Conservation (phyloP, 2,888 invertebrate species). For the Odontothrips loti region DNA sequence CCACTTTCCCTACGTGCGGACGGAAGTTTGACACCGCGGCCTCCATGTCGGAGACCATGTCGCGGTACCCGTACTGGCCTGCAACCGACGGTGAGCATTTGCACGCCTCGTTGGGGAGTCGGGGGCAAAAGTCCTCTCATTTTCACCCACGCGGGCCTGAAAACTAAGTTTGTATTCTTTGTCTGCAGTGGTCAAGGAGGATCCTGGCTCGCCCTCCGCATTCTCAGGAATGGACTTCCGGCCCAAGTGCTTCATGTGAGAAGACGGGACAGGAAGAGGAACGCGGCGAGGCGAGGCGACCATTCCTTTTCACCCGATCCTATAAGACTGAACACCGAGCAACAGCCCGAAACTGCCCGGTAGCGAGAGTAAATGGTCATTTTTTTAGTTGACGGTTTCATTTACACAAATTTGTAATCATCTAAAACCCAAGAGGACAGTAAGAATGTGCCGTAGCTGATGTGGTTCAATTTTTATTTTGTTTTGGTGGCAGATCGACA, state of each 20-base stretch:
- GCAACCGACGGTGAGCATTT: slow-evolving; percentile 33
- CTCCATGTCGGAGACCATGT: slow-evolving; percentile 34
- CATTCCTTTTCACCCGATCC: no score
- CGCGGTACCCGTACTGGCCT: slow-evolving; percentile 38
- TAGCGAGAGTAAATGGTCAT: neutral
- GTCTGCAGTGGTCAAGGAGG: slow-evolving; percentile 34
- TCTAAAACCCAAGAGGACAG: no score
- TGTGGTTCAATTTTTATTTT: no score
- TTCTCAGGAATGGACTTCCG: slow-evolving; percentile 32
- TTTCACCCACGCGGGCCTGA: neutral
- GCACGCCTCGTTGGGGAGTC: no score
- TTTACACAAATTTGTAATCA: no score
- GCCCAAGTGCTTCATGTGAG: slow-evolving; percentile 37
- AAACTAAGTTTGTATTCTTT: neutral
- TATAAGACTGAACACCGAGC: neutral
- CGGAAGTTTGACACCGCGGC: slow-evolving; percentile 28
- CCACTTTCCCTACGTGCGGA: slow-evolving; percentile 33
- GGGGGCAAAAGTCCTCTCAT: no score
- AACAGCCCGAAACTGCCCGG: neutral
- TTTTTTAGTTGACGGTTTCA: no score
- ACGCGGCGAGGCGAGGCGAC: neutral
- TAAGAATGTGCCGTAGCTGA: no score
- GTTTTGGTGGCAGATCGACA: no score
- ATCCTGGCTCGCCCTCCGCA: slow-evolving; percentile 36
- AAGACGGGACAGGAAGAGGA: neutral